Conservation (phyloP, 2,888 invertebrate species). For the Parascotia fuliginaria region DNA sequence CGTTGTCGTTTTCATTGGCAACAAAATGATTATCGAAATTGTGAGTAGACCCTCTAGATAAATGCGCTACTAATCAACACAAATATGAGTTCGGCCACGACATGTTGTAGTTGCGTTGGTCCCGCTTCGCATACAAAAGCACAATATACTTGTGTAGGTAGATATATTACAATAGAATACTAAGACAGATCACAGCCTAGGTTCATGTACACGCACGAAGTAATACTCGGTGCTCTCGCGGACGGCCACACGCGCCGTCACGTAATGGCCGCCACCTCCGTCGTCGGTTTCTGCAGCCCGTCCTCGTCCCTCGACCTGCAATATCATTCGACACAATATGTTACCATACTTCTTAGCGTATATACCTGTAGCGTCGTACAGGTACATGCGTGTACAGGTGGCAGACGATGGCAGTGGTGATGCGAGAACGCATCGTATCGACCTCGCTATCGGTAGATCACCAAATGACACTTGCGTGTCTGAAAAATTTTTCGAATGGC, state of each 20-base stretch:
- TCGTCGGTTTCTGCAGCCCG: conserved; percentile 63
- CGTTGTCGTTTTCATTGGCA: too few species aligned
- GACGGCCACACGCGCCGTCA: conserved; percentile 55
- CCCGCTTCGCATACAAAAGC: conserved; percentile 67
- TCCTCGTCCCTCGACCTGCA: conserved; percentile 77
- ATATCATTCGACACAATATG: not conserved
- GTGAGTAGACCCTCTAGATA: conserved; percentile 8
- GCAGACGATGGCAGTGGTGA: too few species aligned
- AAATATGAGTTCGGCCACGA: conserved; percentile 7
- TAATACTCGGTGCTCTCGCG: conserved; percentile 28
- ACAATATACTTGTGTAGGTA: conserved; percentile 49
- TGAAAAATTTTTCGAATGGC: too few species aligned
- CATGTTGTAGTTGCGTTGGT: conserved; percentile 58
- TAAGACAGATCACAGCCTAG: conserved; percentile 84
- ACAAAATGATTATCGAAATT: not conserved
- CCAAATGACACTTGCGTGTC: too few species aligned
- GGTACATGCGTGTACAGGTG: too few species aligned
- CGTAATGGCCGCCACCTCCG: conserved; percentile 76
- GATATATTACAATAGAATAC: conserved; percentile 57
- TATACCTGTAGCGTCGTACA: too few species aligned
- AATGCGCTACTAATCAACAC: conserved; percentile 29
- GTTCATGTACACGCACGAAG: conserved; percentile 63
- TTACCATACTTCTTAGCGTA: too few species aligned
- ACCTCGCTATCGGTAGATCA: too few species aligned
- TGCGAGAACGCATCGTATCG: too few species aligned